Base-by-base conservation (phyloP, 2,113 vertebrate species). In the Malurus alboscapulatus region DNA sequence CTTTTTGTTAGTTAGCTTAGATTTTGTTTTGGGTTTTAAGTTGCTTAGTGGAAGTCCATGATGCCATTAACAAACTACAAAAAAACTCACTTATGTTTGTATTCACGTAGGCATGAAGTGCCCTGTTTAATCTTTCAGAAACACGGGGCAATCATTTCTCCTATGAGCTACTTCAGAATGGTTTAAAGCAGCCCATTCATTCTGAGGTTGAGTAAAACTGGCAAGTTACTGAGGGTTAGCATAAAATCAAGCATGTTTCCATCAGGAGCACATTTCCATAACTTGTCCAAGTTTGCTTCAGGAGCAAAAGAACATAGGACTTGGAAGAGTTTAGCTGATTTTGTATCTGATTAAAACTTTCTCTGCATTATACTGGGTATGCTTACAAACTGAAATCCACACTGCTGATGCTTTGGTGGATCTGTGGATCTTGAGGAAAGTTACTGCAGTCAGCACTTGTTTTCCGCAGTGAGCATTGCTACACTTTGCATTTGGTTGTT, bases 381-480 rank as follows among this genome's bases (percentile, higher is more conserved):
- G 58, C 6, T 89, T 48, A 65, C 34, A 74, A 93, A 51, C 36
- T 32, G 66, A 75, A 73, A 87, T 45, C 26, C 53, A 65, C 84
- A 27, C 21, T 85, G 74, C 38, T 68, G 44, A 32, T 30, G 63
- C 10, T 77, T 67, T 51, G 34, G 40, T 72, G 36, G 19, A n/a
- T 14, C 36, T 1, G 0, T 38, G 36, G 36, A 61, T 53, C 61
- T 4, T 21, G 40, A 65, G 57, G 48, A 54, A 77, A 72, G 19
- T 25, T 17, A 40, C 40, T n/a, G 32, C 22, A 47, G 38, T n/a
- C 26, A 42, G 44, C 25, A 40, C 7, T 44, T 7, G 10, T 9
- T 38, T 20, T 63, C 47, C 3, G 3, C 53, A 62, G 30, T 3
- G 9, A 40, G 10, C 0, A 0, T 4, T 30, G 40, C 54, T 36